Conservation (phyloP, 2,888 invertebrate genomes). For the Rhagophthalmus giganteus region DNA sequence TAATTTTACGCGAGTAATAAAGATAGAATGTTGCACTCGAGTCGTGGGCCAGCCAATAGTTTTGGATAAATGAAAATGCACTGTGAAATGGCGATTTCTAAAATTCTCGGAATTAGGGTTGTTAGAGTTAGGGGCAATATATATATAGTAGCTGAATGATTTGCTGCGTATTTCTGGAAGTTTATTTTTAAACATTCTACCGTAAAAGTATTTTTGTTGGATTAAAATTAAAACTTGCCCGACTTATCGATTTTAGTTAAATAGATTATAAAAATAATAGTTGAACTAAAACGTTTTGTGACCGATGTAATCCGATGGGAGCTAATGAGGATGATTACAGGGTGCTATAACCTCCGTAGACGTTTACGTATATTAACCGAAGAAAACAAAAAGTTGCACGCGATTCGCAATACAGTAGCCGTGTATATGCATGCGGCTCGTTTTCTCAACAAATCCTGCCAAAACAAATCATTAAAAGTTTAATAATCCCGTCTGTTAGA, state of each 20-base stretch:
- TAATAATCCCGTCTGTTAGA: conserved; percentile 26
- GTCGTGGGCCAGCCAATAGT: background rate
- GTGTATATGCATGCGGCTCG: conserved; percentile 27
- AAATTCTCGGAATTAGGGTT: conserved; percentile 26
- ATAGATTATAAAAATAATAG: too few species aligned
- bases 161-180: conserved; percentile 14
- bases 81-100: conserved; percentile 15
- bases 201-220: background rate
- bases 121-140: conserved; percentile 19
- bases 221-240: too few species aligned
- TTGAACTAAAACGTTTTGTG: too few species aligned
- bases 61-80: conserved; percentile 8
- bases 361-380: conserved; percentile 23
- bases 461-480: conserved; percentile 29
- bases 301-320: conserved; percentile 25
- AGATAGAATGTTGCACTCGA: background rate
- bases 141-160: conserved; percentile 16
- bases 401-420: conserved; percentile 34
- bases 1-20: background rate
- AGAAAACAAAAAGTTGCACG: conserved; percentile 31
- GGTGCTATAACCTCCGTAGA: conserved; percentile 29
- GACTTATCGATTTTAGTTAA: too few species aligned
- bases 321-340: conserved; percentile 35
- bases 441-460: conserved; percentile 24
- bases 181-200: conserved; percentile 5